Base-by-base conservation (phyloP, 2,888 invertebrate genomes). In the Zhuqinia jingwanae region DNA sequence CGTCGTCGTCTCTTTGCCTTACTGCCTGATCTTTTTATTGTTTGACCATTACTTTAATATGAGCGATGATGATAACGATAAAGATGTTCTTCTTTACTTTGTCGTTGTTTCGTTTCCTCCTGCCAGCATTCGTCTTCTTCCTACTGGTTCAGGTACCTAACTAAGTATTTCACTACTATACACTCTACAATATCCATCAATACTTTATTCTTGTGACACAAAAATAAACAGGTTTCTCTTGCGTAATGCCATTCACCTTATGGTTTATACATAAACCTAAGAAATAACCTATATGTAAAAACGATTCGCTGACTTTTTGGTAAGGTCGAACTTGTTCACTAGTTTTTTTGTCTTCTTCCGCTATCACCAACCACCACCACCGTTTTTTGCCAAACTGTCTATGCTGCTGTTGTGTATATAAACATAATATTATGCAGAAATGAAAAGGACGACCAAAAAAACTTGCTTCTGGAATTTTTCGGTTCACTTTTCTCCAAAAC, bases 11-110 rank as follows among this genome's bases (percentile, higher is more conserved):
- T 65, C 58, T 22, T 20, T 13, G 17, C 60, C 65, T 65, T 36
- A 42, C 50, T 53, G 65, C 76, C 42, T 83, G 83, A 83, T 83
- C 83, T 76, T 75, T 82, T 82, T 83, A 83, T 83, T 83, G 83
- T 83, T 83, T 76, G 83, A 83, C 83, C 83, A 83, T 83, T 83
- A 76, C 83, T 65, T 83, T 83, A 83, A 83, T 82, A 82, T 82
- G 82, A 82, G 25, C 30, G 82, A 82, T 82, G 82, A 75, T 82
- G 82, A 82, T 82, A 70, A 81, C 82, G 75, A 82, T 75, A 63
- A 82, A 82, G 75, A 82, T 65, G 75, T 75, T 75, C 27, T 63
- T 65, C 30, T 20, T 13, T 56, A 36, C 42, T 36, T 11, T 30
- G 27, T 27, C 6, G 63, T 45, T 15, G 60, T 42, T 36, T 65